Conservation (phyloP, 2,888 invertebrate species). For the Hartigia nigra region DNA sequence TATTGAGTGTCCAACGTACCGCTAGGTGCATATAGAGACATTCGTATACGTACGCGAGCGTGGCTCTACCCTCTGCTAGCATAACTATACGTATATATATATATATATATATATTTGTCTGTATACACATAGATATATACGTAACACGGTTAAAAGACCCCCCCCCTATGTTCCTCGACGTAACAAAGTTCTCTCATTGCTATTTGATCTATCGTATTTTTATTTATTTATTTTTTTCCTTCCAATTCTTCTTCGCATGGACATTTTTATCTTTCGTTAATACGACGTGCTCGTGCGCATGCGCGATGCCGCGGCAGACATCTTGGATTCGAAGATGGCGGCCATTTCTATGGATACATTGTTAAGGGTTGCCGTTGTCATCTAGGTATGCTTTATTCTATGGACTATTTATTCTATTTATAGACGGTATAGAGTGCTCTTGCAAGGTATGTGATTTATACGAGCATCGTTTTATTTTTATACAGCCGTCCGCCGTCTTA, state of each 20-base stretch:
- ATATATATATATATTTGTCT: background rate
- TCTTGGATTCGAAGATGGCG: background rate
- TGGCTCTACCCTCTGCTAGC: background rate
- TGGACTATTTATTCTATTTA: background rate
- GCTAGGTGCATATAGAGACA: background rate
- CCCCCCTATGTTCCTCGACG: constrained; percentile 19
- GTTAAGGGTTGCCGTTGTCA: background rate
- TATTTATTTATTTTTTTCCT: too few relatives aligned
- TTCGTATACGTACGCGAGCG: background rate
- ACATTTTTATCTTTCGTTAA: background rate
- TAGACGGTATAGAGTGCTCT: background rate
- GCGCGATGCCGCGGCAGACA: background rate
- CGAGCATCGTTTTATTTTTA: background rate
- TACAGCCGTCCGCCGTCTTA: background rate
- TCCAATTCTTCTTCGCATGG: background rate
- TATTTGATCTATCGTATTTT: background rate
- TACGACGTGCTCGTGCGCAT: background rate
- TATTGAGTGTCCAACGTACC: background rate
- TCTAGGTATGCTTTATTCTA: background rate
- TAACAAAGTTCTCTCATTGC: background rate
- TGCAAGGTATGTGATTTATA: background rate
- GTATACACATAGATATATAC: constrained; percentile 20
- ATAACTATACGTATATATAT: background rate
- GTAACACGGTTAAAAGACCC: constrained; percentile 56
- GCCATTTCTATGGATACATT: background rate